These are phyloP conservation scores for Drosophila trapezifrons DNA, from an alignment of 1,140 invertebrate species.

Conservation along the genomic window DNA sequence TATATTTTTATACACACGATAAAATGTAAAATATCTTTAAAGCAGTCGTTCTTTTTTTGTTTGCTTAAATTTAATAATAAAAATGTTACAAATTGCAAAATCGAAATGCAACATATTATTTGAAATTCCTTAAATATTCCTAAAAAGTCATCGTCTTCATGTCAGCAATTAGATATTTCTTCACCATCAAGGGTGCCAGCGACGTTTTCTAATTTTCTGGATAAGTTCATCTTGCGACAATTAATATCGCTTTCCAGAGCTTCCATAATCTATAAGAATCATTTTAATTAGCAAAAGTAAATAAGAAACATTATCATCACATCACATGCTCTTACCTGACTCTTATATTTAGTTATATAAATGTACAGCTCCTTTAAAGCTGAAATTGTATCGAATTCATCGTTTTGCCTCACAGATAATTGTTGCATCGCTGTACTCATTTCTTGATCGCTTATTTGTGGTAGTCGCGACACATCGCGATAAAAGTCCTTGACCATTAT, in stretches of 20 bases:
- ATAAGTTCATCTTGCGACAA: conserved; percentile 94
- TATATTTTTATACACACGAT: conserved; percentile 11
- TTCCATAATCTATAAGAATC: conserved; percentile 87
- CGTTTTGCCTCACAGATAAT: conserved; percentile 92
- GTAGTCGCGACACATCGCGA: conserved; percentile 91
- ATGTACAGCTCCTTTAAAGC: conserved; percentile 97
- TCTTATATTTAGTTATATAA: conserved; percentile 96
- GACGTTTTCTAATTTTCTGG: conserved; percentile 94
- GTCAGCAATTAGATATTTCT: conserved; percentile 82
- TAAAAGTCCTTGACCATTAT: conserved; percentile 95
- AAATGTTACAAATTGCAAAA: not conserved
- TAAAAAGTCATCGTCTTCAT: conserved; percentile 33
- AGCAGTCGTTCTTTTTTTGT: conserved; percentile 11
- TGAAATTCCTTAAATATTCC: conserved; percentile 7
- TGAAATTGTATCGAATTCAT: conserved; percentile 95
- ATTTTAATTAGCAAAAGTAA: not conserved
- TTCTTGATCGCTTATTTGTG: conserved; percentile 95
- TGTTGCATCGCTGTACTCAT: conserved; percentile 96
- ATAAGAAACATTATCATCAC: not conserved
- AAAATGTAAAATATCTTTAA: conserved; percentile 15
- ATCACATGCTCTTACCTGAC: conserved; percentile 88
- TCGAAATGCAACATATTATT: conserved; percentile 7
- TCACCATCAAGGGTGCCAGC: conserved; percentile 95
- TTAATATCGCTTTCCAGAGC: conserved; percentile 92
- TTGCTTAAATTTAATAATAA: conserved; percentile 9